These are phyloP conservation scores for Aromia moschata DNA, from an alignment of 2,888 invertebrate species.

Conservation along the genomic window DNA sequence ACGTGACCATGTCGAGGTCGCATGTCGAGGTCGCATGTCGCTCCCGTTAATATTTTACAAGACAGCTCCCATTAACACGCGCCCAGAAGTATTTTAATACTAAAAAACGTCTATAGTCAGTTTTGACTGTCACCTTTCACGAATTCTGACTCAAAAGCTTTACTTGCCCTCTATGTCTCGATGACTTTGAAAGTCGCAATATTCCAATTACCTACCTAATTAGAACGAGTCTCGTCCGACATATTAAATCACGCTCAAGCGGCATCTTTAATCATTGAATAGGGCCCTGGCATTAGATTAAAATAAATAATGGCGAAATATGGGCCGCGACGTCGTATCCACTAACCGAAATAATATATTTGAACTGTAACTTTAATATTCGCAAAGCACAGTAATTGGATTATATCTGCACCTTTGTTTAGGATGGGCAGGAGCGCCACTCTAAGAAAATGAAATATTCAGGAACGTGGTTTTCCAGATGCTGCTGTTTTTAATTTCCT, in stretches of 20 bases:
- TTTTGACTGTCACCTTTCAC: too few species aligned
- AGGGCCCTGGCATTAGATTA: constrained; percentile 15
- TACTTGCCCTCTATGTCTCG: too few species aligned
- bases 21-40: too few species aligned
- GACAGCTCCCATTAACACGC: too few species aligned
- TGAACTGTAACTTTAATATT: constrained; percentile 51
- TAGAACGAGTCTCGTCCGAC: background rate
- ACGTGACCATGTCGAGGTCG: too few species aligned
- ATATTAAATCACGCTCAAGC: background rate
- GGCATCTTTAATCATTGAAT: constrained; percentile 17
- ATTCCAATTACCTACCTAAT: constrained; percentile 1
- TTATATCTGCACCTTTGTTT: constrained; percentile 55
- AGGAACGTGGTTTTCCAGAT: constrained; percentile 47
- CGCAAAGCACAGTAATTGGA: constrained; percentile 54
- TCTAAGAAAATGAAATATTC: constrained; percentile 56
- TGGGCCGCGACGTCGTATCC: constrained; percentile 30
- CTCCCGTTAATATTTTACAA: too few species aligned
- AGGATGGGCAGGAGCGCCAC: constrained; percentile 47
- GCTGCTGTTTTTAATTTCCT: constrained; percentile 42
- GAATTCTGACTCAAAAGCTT: too few species aligned
- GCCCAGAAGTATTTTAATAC: too few species aligned
- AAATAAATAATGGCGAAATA: constrained; percentile 22
- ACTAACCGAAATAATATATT: constrained; percentile 52
- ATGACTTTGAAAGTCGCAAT: background rate
- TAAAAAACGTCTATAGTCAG: too few species aligned